Base-by-base conservation (phyloP, 2,797 vertebrate species). In the Nannoperca obscura region DNA sequence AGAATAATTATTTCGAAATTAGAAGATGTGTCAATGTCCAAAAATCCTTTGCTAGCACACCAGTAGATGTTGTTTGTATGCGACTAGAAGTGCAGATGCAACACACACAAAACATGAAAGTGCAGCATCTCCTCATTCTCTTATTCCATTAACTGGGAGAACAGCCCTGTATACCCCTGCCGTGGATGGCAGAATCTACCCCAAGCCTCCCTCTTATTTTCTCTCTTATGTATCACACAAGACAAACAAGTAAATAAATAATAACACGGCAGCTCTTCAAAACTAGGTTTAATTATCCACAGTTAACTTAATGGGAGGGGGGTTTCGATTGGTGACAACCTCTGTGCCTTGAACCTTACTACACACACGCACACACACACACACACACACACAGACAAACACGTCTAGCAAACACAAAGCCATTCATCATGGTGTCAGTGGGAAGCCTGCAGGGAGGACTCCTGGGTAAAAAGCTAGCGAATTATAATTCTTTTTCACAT, bases 401-500 rank as follows among this genome's bases (percentile, higher is more conserved):
- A 71, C 83, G 75, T 75, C 59, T 12, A 53, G 72, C 2, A 0
- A 61, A 81, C 75, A 76, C 82, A 71, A 69, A 89, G 84, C 78
- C 86, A 93, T 93, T 93, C 86, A 94, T 94, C 92, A 94, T 89
- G 76, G 65, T 93, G 91, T 90, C 92, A 92, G 67, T 49, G 27
- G 66, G 59, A 76, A 78, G 76, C 73, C 55, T 54, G 67, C 55
- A 59, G 64, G 71, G 80, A 80, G 80, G 76, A 82, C 88, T 85
- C 47, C 24, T 61, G 77, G 84, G 84, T 86, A 78, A 82, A 91
- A 89, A 85, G 47, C 77, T 88, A 77, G 82, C 7, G 8, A 88
- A 93, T 90, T 88, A 90, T 85, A 90, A 87, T 91, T 90, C 63
- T 75, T 47, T 87, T 90, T 89, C 78, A 75, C 62, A 69, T 80